Evolutionary conservation across 2,888 invertebrate genomes (phyloP), one percentile per base, ranked within the genome.

Genomic region (Heliconius hortense): DNA sequence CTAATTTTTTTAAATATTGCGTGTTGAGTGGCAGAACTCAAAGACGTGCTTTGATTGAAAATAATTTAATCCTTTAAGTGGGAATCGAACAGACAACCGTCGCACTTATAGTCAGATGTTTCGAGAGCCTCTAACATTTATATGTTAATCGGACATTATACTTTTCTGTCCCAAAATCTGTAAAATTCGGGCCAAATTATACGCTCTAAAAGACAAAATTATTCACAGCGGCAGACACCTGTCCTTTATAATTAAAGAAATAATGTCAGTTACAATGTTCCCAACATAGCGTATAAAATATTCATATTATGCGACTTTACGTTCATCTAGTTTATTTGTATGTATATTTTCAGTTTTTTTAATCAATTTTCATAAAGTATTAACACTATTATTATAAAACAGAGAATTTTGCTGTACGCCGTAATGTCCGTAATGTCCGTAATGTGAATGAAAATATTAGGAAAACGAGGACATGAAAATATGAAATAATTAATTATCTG

Each of bases 191-290:
- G 24, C 24, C 35, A 48, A 63, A 73, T 53, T 73, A 35, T 69
- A 56, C 31, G 53, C n/a, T 53, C 53, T 24, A 69, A 28, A 35
- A 31, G 69, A 56, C n/a, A 69, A 31, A 69, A 35, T 69, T 69
- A 35, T 69, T 53, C 53, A 28, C 53, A 66, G 13, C 31, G 56
- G 56, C 24, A 56, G 69, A 69, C 69, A 69, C 69, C 69, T 69
- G 69, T 69, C 69, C 56, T 56, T 69, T 69, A 35, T 35, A 56
- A 69, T 69, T 69, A 69, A 56, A 56, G 31, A 69, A 69, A 69
- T 69, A 31, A 69, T 10, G 69, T 35, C 69, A 69, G 53, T 69
- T 69, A 31, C 69, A n/a, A 56, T 69, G 35, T 69, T 35, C 15
- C 35, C 35, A 31, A 69, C 69, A 69, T 35, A 53, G 31, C 24